Base-by-base conservation (phyloP, 2,113 vertebrate species). In the Cyprinodon brontotheroides region DNA sequence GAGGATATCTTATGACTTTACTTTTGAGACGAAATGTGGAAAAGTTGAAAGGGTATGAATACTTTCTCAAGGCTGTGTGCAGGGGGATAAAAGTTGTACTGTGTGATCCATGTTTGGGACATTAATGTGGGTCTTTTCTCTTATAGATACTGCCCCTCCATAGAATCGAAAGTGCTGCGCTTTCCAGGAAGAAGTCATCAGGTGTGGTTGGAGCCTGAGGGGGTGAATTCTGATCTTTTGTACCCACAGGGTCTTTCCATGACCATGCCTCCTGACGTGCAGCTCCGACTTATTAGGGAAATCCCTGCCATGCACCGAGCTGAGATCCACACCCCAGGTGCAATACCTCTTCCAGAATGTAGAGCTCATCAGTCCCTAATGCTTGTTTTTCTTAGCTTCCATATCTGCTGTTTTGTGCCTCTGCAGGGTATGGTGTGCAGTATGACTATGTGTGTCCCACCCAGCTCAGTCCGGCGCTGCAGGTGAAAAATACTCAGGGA, bases 121-220 rank as follows among this genome's bases (percentile, higher is more conserved):
- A 70, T 13, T 40, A 45, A 47, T 40, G 29, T 0, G 0, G 3
- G 6, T 20, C 36, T 69, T 1, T 11, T 71, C 57, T 62, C 45
- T 38, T 15, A 61, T 87, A 99, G 98, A 78, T 99, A 99, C 89
- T 99, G 98, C 65, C 98, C 98, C 0, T 99, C 97, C 68, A 96
- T 99, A 14, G 98, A 99, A 79, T 95, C 98, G 0, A 96, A 96
- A 72, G 95, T 99, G 78, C 86, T 98, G 75, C 96, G 97, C 70
- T 99, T 99, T 84, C 96, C 97, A 13, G 95, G 97, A 45, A 89
- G 97, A 29, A 4, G 45, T 0, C 97, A 99, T 89, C 97, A 97
- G 89, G 93, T 99, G 67, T 99, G 98, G 98, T 90, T 99, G 87
- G 98, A 99, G 89, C 97, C 98, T 0, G 98, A 99, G 86, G 97